Base-by-base conservation (phyloP, 2,113 vertebrate genomes). In the Miniopterus natalensis region DNA sequence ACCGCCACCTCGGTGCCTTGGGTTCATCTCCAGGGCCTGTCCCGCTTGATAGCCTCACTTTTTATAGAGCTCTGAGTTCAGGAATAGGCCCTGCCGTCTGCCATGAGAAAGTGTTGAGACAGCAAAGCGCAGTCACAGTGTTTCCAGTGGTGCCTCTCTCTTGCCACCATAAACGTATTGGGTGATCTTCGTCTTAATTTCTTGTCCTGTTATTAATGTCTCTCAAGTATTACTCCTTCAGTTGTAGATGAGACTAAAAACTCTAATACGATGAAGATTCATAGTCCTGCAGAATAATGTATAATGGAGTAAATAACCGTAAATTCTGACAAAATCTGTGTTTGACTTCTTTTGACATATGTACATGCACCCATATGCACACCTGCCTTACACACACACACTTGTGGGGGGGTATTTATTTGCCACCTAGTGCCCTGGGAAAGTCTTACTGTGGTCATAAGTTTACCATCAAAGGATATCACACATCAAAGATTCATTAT, bases 101-200 rank as follows among this genome's bases (percentile, higher is more conserved):
- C 77, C 27, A 21, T 23, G 40, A 73, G 86, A 51, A 73, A 21
- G n/a, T 21, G 40, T 42, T 17, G 63, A 83, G 45, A 42, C 2
- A 6, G 42, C 71, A 63, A 0, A 92, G 29, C 18, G 14, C 29
- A 45, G 29, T 80, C 31, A 5, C 53, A 20, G 40, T 27, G 9
- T 74, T 91, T 65, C 27, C 81, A 51, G n/a, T 51, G 17, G 31
- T 55, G 57, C 78, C 66, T 70, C 88, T 92, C 88, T 83, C 90
- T 70, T 88, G 42, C 53, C n/a, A 68, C 73, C 42, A 1, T 66
- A 47, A 42, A 40, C 21, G 15, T 45, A 8, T n/a, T 6, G 27
- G 15, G 11, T 55, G 31, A 78, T 53, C 20, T 78, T 93, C 74
- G 27, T 31, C 77, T 91, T 51, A 36, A 20, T 53, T 81, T 92